A percentile compares a stretch with the other conserved stretches of the same genome.
phyloP scores from a whole-genome alignment of 2,888 invertebrate genomes.

The Agonopterix arenella region DNA sequence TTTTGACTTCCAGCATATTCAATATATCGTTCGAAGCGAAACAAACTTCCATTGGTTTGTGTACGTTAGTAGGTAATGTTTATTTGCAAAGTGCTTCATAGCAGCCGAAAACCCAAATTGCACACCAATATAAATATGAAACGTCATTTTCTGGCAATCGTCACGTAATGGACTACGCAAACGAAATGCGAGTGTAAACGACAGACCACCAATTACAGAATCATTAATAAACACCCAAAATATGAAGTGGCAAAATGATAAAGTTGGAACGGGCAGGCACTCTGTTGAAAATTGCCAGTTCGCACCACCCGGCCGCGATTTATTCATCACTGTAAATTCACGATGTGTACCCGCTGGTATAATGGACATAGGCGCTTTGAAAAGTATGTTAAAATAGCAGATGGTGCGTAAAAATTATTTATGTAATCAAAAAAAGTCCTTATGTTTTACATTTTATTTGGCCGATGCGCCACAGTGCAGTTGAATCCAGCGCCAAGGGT shows the following conservation, averaged over 20 bases:
- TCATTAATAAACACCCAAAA: conserved; percentile 62
- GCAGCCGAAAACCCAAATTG: too few species aligned
- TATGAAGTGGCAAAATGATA: conserved; percentile 59
- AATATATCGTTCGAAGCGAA: too few species aligned
- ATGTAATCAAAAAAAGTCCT: too few species aligned
- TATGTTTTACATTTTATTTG: too few species aligned
- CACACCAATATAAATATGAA: background rate
- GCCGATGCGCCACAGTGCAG: too few species aligned
- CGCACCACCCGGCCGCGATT: conserved; percentile 20
- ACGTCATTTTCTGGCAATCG: conserved; percentile 13
- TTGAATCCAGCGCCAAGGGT: too few species aligned
- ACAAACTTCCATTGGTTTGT: too few species aligned
- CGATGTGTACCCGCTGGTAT: conserved; percentile 33
- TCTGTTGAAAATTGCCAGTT: conserved; percentile 35
- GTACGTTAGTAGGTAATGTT: too few species aligned
- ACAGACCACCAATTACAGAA: conserved; percentile 58
- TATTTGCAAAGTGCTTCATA: too few species aligned
- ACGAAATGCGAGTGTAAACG: conserved; percentile 42
- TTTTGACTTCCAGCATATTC: too few species aligned
- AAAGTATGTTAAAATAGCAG: too few species aligned
- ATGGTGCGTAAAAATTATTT: too few species aligned
- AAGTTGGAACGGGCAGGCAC: conserved; percentile 21
- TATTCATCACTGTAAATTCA: conserved; percentile 48
- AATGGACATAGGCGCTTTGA: conserved; percentile 10
- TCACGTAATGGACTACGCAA: conserved; percentile 13